Percentiles rank a stretch among this genome's conserved stretches.
Evolutionary conservation across 2,797 vertebrate species (phyloP).

Genomic region (Galago senegalensis): DNA sequence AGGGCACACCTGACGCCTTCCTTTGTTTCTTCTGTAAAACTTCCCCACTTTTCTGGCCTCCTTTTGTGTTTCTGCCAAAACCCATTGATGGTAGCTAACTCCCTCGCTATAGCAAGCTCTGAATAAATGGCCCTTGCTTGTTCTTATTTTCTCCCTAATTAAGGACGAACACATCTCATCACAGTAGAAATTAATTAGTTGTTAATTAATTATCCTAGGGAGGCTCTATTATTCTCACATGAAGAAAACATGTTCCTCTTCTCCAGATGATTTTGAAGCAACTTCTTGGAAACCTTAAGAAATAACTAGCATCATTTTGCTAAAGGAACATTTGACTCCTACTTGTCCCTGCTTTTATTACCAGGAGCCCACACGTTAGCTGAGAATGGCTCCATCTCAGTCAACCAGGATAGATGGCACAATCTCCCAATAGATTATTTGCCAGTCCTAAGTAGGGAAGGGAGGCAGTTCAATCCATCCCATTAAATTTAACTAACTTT

Average conservation of each 20-base stretch:
- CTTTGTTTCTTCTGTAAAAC: neutral
- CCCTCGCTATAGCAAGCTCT: neutral
- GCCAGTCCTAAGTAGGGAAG: neutral
- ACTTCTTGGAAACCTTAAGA: constrained; percentile 49
- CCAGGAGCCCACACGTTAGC: constrained; percentile 19
- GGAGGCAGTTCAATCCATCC: neutral
- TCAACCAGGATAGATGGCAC: neutral
- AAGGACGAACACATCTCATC: neutral
- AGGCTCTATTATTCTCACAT: neutral
- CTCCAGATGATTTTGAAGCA: constrained; percentile 29
- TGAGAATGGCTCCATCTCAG: constrained; percentile 66
- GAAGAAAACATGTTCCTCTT: constrained; percentile 22
- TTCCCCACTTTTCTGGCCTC: neutral
- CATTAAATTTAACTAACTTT: constrained; percentile 31
- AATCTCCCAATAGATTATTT: neutral
- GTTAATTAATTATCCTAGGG: neutral
- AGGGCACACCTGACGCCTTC: neutral
- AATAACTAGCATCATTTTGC: constrained; percentile 40
- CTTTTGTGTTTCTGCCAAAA: neutral
- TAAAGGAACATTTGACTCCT: constrained; percentile 63
- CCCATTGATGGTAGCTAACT: neutral
- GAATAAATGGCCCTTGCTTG: neutral
- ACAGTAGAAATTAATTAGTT: constrained; percentile 47
- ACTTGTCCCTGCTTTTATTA: constrained; percentile 59
- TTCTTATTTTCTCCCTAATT: constrained; percentile 11